Percentiles rank a stretch among this genome's conserved stretches.
These are phyloP conservation scores for Diacarnus erythraeanus DNA, from an alignment of 37 sponge, comb jelly and placozoan species.

Conservation along the genomic window DNA sequence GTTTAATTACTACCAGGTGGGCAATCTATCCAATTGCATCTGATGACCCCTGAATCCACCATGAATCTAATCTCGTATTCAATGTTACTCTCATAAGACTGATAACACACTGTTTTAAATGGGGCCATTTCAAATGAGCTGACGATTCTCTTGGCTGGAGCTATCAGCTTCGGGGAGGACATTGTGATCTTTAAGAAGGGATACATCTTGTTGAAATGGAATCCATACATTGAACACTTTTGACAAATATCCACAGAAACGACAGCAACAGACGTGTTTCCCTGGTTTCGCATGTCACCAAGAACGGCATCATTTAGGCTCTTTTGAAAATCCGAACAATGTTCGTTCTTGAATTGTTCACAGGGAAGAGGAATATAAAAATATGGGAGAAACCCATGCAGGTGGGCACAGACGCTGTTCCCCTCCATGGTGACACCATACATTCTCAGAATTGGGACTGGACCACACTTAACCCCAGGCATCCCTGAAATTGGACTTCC, in stretches of 20 bases:
- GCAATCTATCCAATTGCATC: conserved; percentile 95
- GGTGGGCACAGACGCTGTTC: conserved; percentile 83
- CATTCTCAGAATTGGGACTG: conserved; percentile 85
- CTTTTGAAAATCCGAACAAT: conserved; percentile 60
- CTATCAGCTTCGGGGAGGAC: conserved; percentile 74
- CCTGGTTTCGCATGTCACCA: conserved; percentile 54
- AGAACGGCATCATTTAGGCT: conserved; percentile 58
- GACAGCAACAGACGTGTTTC: conserved; percentile 45
- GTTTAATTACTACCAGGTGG: conserved; percentile 33
- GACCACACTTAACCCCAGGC: conserved; percentile 64
- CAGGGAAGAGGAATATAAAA: conserved; percentile 77
- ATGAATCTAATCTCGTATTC: conserved; percentile 96
- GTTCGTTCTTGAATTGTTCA: conserved; percentile 19
- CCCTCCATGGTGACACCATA: conserved; percentile 90
- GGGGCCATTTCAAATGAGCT: conserved; percentile 10
- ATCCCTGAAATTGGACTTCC: conserved; percentile 65
- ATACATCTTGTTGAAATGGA: conserved; percentile 70
- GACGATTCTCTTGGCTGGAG: conserved; percentile 82
- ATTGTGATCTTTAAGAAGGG: conserved; percentile 85
- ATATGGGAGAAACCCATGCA: conserved; percentile 94
- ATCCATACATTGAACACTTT: conserved; percentile 85
- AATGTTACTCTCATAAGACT: conserved; percentile 88
- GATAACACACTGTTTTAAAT: conserved; percentile 1
- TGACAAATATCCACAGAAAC: conserved; percentile 72
- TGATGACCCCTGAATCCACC: conserved; percentile 93